Evolutionary conservation across 2,888 invertebrate species (phyloP).

Genomic region (Tridacna gigas): DNA sequence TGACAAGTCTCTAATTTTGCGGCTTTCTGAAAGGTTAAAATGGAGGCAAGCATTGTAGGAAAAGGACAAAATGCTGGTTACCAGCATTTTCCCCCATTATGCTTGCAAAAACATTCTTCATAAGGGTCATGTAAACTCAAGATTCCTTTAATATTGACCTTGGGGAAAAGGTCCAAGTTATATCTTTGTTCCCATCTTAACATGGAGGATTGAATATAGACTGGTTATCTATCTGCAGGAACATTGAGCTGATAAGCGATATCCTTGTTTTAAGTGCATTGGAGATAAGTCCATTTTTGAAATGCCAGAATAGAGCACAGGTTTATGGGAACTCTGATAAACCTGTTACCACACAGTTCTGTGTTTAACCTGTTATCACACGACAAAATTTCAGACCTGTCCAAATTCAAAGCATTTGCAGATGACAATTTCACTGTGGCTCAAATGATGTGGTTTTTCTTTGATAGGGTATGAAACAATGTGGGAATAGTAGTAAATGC

Average conservation of each 20-base stretch:
- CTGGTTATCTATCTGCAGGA: neutral
- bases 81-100: neutral
- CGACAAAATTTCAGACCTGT: neutral
- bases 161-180: too few relatives aligned
- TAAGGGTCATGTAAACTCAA: too few relatives aligned
- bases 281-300: conserved; percentile 21
- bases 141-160: too few relatives aligned
- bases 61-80: neutral
- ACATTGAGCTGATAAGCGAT: conserved; percentile 20
- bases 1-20: too few relatives aligned
- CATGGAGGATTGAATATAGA: too few relatives aligned
- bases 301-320: neutral
- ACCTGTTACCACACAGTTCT: neutral
- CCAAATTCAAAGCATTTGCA: too few relatives aligned
- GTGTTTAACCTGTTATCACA: neutral
- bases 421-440: too few relatives aligned
- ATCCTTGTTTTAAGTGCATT: conserved; percentile 20
- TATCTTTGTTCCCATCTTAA: too few relatives aligned
- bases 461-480: neutral
- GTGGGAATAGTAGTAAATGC: neutral
- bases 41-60: too few relatives aligned
- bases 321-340: neutral
- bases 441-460: too few relatives aligned
- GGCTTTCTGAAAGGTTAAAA: too few relatives aligned
- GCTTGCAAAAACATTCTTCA: neutral